phyloP scores from a whole-genome alignment of 2,888 invertebrate species.

The Amphipyra tragopoginis region DNA sequence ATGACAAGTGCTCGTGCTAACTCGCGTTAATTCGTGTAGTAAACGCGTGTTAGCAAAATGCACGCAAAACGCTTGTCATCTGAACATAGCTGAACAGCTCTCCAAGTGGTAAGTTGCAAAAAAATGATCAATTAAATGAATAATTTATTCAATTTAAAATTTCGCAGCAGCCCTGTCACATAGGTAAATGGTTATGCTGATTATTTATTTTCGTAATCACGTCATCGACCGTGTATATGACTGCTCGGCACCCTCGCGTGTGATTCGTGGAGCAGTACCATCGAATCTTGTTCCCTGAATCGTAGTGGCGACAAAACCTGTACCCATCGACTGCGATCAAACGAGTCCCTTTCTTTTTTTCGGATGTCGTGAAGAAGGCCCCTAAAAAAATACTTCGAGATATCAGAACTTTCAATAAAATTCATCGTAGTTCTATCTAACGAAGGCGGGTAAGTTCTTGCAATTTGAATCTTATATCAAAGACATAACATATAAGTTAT shows the following conservation, averaged over 20 bases:
- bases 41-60: too few relatives aligned
- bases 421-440: not conserved
- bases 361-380: not conserved
- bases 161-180: too few relatives aligned
- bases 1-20: too few relatives aligned
- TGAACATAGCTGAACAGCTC: too few relatives aligned
- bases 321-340: slow-evolving; percentile 24
- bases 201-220: slow-evolving; percentile 50
- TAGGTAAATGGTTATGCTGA: slow-evolving; percentile 4
- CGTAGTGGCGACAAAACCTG: slow-evolving; percentile 19
- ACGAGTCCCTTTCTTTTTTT: slow-evolving; percentile 25
- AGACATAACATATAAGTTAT: too few relatives aligned
- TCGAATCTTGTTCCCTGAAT: slow-evolving; percentile 58
- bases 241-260: slow-evolving; percentile 64
- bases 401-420: not conserved
- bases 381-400: not conserved
- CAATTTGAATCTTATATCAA: too few relatives aligned
- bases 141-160: too few relatives aligned
- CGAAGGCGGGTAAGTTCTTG: too few relatives aligned
- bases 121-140: too few relatives aligned
- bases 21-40: too few relatives aligned
- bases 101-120: too few relatives aligned
- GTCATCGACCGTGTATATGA: slow-evolving; percentile 56
- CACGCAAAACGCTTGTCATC: too few relatives aligned
- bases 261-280: slow-evolving; percentile 70